Evolutionary conservation across 2,113 vertebrate species (phyloP), one percentile per base, ranked within the genome.

Genomic region (Mohoua ochrocephala): DNA sequence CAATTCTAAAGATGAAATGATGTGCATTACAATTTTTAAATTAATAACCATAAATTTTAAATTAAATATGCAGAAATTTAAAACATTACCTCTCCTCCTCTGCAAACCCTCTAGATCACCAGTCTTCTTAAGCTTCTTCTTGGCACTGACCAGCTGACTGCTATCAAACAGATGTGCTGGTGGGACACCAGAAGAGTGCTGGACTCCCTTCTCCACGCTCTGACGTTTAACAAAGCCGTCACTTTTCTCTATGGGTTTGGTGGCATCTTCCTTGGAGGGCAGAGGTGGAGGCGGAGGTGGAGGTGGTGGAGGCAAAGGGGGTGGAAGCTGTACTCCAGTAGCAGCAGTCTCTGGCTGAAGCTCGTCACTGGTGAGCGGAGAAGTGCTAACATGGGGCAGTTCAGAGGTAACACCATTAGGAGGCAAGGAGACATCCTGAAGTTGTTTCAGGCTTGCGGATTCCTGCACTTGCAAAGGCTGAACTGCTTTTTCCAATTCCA

Each of bases 121-220:
- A 0, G 99, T 99, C 97, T 99, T 99, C 97, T 98, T 99, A 90
- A 99, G 98, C 96, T 99, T 99, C 97, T 98, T 99, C 97, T 99
- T 98, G 49, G 99, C 99, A 64, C 98, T 99, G 92, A 99, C 97
- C 94, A 99, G 98, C 97, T 99, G 99, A 91, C 98, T 99, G 98
- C 99, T 99, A 90, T 99, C 99, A 8, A 99, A 99, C 76, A 99
- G 98, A 27, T 99, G 98, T 11, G 98, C 98, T 19, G 98, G 98
- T 16, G 98, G 57, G 90, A 97, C 63, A 76, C 97, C 91, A 7
- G 96, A 96, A 45, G 97, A 86, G 79, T 98, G 96, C 3, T 97
- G 96, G 15, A 97, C 95, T 67, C 98, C 98, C 13, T 97, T 97
- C 65, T 98, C 98, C 41, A 97, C 96, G 1, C 91, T 96, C 69